Evolutionary conservation across 2,113 vertebrate species (phyloP).

Genomic region (Thinocorus orbignyianus): DNA sequence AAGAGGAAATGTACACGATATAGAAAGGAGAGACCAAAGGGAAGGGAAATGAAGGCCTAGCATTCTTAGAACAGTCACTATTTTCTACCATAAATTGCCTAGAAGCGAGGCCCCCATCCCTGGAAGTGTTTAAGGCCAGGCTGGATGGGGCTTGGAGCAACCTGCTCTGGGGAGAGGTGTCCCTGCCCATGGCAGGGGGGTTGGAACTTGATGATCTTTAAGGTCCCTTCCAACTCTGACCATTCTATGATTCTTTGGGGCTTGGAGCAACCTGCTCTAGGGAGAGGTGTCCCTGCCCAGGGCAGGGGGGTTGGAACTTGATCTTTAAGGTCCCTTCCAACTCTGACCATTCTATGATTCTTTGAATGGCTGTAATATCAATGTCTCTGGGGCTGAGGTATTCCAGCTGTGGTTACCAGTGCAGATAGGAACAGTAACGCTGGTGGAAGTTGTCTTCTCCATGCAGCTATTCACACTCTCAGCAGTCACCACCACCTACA

Average conservation of each 20-base stretch:
- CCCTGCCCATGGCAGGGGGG: too few species aligned
- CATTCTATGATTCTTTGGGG: too few species aligned
- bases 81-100: background rate
- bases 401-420: background rate
- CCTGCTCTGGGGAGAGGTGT: too few species aligned
- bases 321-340: too few species aligned
- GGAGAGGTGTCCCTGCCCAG: too few species aligned
- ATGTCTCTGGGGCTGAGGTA: background rate
- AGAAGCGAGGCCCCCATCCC: background rate
- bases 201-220: too few species aligned
- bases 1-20: background rate
- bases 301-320: too few species aligned
- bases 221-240: too few species aligned
- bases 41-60: slow-evolving; percentile 3
- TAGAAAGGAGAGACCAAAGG: background rate
- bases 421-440: background rate
- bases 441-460: background rate
- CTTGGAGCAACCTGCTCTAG: too few species aligned
- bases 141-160: too few species aligned
- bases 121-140: too few species aligned
- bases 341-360: too few species aligned
- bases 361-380: background rate
- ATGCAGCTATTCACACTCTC: background rate
- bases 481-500: background rate
- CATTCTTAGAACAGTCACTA: background rate